Percentiles rank a stretch among this genome's conserved stretches.
Conservation (phyloP, 2,113 vertebrate genomes). For the Circaetus cinerascens region DNA sequence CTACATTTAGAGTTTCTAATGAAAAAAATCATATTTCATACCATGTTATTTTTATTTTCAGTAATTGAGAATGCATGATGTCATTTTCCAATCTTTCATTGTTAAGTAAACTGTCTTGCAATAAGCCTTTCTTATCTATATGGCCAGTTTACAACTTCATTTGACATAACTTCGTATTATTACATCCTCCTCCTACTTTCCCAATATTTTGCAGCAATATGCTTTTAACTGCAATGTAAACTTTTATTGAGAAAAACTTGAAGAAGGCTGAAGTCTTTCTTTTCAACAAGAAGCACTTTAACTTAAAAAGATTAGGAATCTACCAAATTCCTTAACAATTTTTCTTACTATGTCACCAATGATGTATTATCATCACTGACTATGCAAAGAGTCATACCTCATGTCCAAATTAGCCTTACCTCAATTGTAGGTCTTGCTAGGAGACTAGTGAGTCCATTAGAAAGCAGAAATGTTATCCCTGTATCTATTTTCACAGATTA, state of each 20-base stretch:
- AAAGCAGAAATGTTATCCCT: not conserved
- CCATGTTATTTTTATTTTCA: not conserved
- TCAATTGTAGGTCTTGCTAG: not conserved
- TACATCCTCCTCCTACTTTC: not conserved
- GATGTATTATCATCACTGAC: not conserved
- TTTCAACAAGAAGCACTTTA: not conserved
- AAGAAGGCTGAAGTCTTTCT: not conserved
- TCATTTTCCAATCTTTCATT: not conserved
- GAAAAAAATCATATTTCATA: not conserved
- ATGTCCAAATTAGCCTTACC: not conserved
- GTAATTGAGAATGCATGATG: not conserved
- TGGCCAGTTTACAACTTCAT: not conserved
- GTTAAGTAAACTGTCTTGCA: not conserved
- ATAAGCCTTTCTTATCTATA: not conserved
- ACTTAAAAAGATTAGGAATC: not conserved
- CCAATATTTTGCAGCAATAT: not conserved
- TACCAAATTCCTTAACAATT: not conserved
- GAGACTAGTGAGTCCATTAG: not conserved
- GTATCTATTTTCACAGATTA: not conserved
- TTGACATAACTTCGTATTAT: not conserved
- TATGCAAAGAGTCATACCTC: not conserved
- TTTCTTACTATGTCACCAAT: not conserved
- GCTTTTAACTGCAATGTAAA: not conserved
- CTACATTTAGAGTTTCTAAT: not conserved
- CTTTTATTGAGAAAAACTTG: not conserved